Conservation (phyloP, 2,797 vertebrate genomes). For the Distichodus sexfasciatus region DNA sequence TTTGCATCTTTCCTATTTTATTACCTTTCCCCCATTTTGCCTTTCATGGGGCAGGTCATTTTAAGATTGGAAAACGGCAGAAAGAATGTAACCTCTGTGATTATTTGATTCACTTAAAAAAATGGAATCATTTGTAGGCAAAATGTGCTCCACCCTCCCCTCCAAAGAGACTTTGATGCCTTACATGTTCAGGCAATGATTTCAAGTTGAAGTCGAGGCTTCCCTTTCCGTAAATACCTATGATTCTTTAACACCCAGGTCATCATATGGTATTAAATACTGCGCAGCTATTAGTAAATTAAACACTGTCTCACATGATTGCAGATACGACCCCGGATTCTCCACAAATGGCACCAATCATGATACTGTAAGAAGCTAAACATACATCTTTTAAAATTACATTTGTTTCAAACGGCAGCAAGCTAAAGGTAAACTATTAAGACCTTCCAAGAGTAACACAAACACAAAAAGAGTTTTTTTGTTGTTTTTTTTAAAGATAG, state of each 20-base stretch:
- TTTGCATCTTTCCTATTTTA: conserved; percentile 36
- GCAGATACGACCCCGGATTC: conserved; percentile 34
- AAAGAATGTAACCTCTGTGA: neutral
- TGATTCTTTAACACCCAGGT: conserved; percentile 69
- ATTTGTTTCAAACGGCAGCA: too few relatives aligned
- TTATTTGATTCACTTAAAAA: neutral
- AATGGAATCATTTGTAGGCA: neutral
- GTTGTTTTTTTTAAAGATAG: too few relatives aligned
- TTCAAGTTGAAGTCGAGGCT: conserved; percentile 61
- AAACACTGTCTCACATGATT: conserved; percentile 31
- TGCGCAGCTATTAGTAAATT: conserved; percentile 5
- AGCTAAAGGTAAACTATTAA: neutral
- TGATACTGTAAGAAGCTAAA: neutral
- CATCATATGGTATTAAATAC: conserved; percentile 64
- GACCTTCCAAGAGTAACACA: neutral
- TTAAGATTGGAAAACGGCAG: neutral
- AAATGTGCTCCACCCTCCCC: neutral
- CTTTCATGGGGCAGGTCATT: neutral
- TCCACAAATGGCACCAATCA: neutral
- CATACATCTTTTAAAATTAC: neutral
- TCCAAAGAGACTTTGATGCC: neutral
- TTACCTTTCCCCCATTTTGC: conserved; percentile 14
- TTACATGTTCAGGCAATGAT: neutral
- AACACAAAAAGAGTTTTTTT: neutral
- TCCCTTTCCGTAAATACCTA: conserved; percentile 72